These are phyloP conservation scores for Aphyosemion australe DNA, from an alignment of 2,113 vertebrate genomes.

Conservation along the genomic window DNA sequence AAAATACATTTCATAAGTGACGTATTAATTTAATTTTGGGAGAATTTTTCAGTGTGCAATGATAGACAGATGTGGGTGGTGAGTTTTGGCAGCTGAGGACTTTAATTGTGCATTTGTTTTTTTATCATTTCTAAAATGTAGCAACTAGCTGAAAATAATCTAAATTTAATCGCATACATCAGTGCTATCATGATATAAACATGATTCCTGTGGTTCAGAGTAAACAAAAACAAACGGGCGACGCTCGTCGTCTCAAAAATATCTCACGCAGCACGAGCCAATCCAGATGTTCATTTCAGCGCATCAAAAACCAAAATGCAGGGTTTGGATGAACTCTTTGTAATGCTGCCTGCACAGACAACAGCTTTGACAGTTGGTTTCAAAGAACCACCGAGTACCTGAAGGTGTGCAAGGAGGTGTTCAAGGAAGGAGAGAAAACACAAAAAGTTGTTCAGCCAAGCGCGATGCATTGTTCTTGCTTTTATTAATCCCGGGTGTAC, in stretches of 20 bases:
- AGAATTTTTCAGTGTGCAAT: constrained; percentile 47
- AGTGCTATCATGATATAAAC: background rate
- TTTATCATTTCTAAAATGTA: constrained; percentile 43
- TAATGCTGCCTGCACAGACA: constrained; percentile 73
- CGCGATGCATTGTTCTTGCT: constrained; percentile 76
- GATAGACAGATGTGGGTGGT: constrained; percentile 48
- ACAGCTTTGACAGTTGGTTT: constrained; percentile 79
- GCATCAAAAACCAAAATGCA: constrained; percentile 47
- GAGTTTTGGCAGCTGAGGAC: constrained; percentile 47
- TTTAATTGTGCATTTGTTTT: constrained; percentile 54
- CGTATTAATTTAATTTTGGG: constrained; percentile 51
- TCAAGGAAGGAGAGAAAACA: constrained; percentile 63
- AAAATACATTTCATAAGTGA: constrained; percentile 39
- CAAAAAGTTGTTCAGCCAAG: constrained; percentile 77
- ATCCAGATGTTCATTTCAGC: constrained; percentile 32
- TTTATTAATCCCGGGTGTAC: constrained; percentile 79
- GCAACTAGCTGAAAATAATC: constrained; percentile 51
- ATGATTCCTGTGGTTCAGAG: background rate
- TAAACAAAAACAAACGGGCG: constrained; percentile 2
- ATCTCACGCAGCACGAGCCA: constrained; percentile 1
- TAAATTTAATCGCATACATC: constrained; percentile 37
- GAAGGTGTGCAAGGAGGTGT: constrained; percentile 64
- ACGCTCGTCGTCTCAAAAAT: constrained; percentile 18
- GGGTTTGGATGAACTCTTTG: constrained; percentile 70
- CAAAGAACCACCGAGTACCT: constrained; percentile 77